A percentile compares a stretch with the other conserved stretches of the same genome.
phyloP scores from a whole-genome alignment of 2,888 invertebrate species.

The Sesamia inferens region DNA sequence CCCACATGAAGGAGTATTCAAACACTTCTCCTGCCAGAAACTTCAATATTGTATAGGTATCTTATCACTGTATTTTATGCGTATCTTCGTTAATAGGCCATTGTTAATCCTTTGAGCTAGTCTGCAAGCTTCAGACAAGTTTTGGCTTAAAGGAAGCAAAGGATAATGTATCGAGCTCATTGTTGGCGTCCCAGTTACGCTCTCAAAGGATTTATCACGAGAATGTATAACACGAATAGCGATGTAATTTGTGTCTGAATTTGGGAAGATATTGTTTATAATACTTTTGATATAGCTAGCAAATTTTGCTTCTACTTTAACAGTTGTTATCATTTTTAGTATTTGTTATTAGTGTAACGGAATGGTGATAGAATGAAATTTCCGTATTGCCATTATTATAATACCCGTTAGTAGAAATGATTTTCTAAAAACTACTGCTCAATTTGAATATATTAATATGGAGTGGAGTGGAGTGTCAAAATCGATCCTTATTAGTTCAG shows the following conservation, averaged over 20 bases:
- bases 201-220: slow-evolving; percentile 51
- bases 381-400: too few species aligned
- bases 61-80: not conserved
- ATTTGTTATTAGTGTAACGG: too few species aligned
- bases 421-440: too few species aligned
- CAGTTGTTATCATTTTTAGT: not conserved
- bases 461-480: too few species aligned
- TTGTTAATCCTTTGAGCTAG: slow-evolving; percentile 40
- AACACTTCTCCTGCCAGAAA: too few species aligned
- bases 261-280: slow-evolving; percentile 16
- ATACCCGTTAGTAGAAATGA: too few species aligned
- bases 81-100: slow-evolving; percentile 25
- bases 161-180: slow-evolving; percentile 46
- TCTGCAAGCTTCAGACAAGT: slow-evolving; percentile 42
- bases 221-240: slow-evolving; percentile 34
- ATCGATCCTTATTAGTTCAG: too few species aligned
- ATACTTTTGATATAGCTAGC: not conserved
- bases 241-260: slow-evolving; percentile 41
- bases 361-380: too few species aligned
- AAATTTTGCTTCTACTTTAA: not conserved
- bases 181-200: slow-evolving; percentile 39
- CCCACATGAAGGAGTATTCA: not conserved
- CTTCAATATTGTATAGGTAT: not conserved
- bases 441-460: too few species aligned
- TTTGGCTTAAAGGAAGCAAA: slow-evolving; percentile 43